Base-by-base conservation (phyloP, 1,140 invertebrate genomes). In the Trachymyrmex septentrionalis region DNA sequence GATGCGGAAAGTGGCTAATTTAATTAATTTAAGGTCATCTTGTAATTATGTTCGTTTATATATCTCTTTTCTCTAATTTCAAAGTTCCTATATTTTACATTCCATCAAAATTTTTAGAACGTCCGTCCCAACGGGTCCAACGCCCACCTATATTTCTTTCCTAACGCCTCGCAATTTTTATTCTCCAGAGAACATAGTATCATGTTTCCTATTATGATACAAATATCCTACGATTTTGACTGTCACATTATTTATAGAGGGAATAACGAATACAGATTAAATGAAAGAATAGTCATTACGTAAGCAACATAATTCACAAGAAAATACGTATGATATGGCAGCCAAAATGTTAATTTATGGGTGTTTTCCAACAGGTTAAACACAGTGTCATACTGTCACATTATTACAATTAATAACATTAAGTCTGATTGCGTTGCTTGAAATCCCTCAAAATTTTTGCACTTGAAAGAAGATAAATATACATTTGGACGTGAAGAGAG, bases 31-130 rank as follows among this genome's bases (percentile, higher is more conserved):
- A 75, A 84, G 38, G 9, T 72, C 10, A 27, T 75, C 14, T 14
- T 73, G 14, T 34, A 55, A 59, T 82, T 71, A 50, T 27, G 30
- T 76, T 61, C 34, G n/a, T 69, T 24, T 66, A n/a, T 27, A 14
- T 9, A 2, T 82, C 10, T 27, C 4, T 48, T 59, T 50, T 24
- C 30, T 19, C 9, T 82, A n/a, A 44, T 48, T 73, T 75, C 48
- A 19, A 73, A 61, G 80, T 84, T 84, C 80, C 80, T 84, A 84
- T 27, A 73, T 34, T 61, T 73, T 84, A 3, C 69, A 84, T 82
- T 82, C 67, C 80, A 57, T 71, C 16, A 50, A 48, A 72, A 59
- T 24, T 48, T 48, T 12, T 30, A 34, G 12, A 50, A 44, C 24
- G 55, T 73, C 48, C 66, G 34, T 82, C 53, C 67, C 67, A 30